Evolutionary conservation across 2,797 vertebrate species (phyloP).

Genomic region (Borostomias antarcticus): DNA sequence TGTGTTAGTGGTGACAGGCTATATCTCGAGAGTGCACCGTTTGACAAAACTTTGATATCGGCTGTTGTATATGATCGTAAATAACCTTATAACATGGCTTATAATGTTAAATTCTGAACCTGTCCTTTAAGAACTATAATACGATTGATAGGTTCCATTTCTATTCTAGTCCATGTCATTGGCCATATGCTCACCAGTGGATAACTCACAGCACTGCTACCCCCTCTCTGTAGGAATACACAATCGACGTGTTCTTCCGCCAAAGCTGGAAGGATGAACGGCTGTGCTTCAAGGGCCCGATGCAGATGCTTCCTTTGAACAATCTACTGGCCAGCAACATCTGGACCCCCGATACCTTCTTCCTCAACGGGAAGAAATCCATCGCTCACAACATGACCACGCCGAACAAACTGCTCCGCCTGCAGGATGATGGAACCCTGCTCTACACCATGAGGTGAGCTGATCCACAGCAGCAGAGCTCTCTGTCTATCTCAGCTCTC

Average conservation of each 20-base stretch:
- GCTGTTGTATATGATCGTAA: too few relatives aligned
- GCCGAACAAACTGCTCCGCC: conserved; percentile 86
- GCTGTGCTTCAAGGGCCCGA: conserved; percentile 86
- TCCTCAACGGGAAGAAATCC: conserved; percentile 90
- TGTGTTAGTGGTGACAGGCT: too few relatives aligned
- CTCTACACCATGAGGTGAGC: conserved; percentile 94
- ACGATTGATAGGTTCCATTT: too few relatives aligned
- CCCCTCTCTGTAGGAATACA: conserved; percentile 80
- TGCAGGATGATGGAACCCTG: conserved; percentile 86
- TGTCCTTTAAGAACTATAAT: too few relatives aligned
- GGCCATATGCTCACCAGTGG: too few relatives aligned
- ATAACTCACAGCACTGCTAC: too few relatives aligned
- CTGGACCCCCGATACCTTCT: conserved; percentile 91
- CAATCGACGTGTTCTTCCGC: conserved; percentile 90
- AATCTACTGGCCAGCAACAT: conserved; percentile 89
- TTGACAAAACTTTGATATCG: too few relatives aligned
- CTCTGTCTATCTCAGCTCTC: neutral
- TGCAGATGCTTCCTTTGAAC: conserved; percentile 86
- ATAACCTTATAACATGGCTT: too few relatives aligned
- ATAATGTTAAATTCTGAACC: too few relatives aligned
- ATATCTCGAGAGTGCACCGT: too few relatives aligned
- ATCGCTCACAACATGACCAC: conserved; percentile 92
- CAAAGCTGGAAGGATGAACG: conserved; percentile 92
- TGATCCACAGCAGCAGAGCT: too few relatives aligned
- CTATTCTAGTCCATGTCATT: neutral